Evolutionary conservation across 2,888 invertebrate species (phyloP).

Genomic region (Mythimna lalbum): DNA sequence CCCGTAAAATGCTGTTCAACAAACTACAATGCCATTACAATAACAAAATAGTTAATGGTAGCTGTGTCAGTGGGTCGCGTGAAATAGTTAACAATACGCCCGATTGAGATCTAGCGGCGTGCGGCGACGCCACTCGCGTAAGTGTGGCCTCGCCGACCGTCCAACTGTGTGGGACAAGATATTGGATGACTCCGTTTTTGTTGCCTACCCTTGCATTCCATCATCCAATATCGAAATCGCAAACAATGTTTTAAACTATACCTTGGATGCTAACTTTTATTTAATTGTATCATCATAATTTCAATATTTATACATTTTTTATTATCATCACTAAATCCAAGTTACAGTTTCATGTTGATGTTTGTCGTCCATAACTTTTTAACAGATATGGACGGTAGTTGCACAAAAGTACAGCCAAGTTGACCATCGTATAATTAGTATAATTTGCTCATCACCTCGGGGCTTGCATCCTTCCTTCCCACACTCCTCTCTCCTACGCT

Average conservation of each 20-base stretch:
- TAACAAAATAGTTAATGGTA: constrained; percentile 65
- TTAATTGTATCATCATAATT: constrained; percentile 18
- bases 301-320: constrained; percentile 9
- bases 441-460: constrained; percentile 81
- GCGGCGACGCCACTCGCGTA: constrained; percentile 47
- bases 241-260: constrained; percentile 69
- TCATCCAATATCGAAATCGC: constrained; percentile 72
- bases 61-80: constrained; percentile 72
- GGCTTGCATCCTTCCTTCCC: constrained; percentile 80
- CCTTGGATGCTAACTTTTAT: constrained; percentile 63
- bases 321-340: constrained; percentile 55
- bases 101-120: constrained; percentile 63
- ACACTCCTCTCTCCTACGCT: constrained; percentile 68
- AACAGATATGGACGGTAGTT: constrained; percentile 52
- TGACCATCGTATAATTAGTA: constrained; percentile 71
- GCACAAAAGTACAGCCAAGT: constrained; percentile 87
- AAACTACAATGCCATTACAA: constrained; percentile 53
- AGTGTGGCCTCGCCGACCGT: constrained; percentile 54
- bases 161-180: constrained; percentile 62
- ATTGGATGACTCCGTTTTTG: constrained; percentile 65
- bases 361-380: constrained; percentile 44
- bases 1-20: constrained; percentile 21
- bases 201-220: constrained; percentile 53
- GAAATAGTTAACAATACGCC: constrained; percentile 67
- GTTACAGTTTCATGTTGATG: constrained; percentile 62